Evolutionary conservation across 2,888 invertebrate species (phyloP).

Genomic region (Coelogynopora nodosa): DNA sequence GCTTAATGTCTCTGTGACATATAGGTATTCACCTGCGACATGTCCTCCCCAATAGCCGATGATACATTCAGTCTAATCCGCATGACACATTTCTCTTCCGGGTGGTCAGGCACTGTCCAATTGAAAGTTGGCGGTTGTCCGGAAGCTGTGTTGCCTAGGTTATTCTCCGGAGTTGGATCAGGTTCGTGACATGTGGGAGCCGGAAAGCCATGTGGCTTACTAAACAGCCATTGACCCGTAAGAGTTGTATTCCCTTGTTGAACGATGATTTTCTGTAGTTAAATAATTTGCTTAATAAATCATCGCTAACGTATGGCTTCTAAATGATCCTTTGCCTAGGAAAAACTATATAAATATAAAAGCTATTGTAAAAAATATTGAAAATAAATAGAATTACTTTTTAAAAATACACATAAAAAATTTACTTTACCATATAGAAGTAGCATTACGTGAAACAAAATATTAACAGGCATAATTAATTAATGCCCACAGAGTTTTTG

Average conservation of each 20-base stretch:
- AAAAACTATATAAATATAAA: too few species aligned
- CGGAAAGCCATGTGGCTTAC: conserved; percentile 53
- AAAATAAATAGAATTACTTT: too few species aligned
- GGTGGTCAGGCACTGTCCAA: conserved; percentile 58
- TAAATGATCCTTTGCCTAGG: too few species aligned
- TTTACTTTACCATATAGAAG: too few species aligned
- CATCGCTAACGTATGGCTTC: too few species aligned
- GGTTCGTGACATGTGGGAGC: conserved; percentile 60
- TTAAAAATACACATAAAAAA: too few species aligned
- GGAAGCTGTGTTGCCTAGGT: conserved; percentile 58
- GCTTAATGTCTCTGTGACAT: too few species aligned
- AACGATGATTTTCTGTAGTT: neutral
- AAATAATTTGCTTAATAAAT: too few species aligned
- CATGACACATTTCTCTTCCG: conserved; percentile 56
- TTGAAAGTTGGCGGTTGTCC: conserved; percentile 57
- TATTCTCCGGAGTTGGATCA: conserved; percentile 58
- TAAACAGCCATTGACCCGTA: neutral
- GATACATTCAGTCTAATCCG: conserved; percentile 55
- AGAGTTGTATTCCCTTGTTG: neutral
- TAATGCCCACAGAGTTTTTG: too few species aligned
- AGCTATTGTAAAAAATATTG: too few species aligned
- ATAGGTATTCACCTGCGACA: conserved; percentile 5
- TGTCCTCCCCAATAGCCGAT: neutral
- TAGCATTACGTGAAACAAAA: too few species aligned
- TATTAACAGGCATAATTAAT: too few species aligned